Evolutionary conservation across 2,888 invertebrate genomes (phyloP), one percentile per base, ranked within the genome.

Genomic region (Timema podura): DNA sequence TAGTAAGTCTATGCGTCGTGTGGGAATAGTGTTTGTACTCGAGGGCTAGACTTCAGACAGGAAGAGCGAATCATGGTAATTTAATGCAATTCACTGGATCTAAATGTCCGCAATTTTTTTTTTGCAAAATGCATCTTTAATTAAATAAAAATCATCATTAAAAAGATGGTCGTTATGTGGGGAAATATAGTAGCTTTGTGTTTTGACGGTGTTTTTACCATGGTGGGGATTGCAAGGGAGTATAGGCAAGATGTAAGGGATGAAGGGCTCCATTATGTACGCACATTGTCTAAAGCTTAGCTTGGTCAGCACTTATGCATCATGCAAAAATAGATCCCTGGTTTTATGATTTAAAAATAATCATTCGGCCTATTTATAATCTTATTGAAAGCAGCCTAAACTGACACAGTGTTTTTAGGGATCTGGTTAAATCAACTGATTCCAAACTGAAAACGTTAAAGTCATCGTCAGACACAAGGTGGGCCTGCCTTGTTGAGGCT

Each of bases 251-350:
- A 5, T 54, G 54, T 10, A 54, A 54, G 54, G 54, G 16, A 6
- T 54, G 6, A 54, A 54, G 13, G 54, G 54, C 16, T 54, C 54
- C 6, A 54, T 10, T 54, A 16, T 54, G 6, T 54, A 54, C 16
- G 54, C 11, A 54, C 54, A 54, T 54, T 54, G 54, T 54, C 16
- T 54, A 6, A 54, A 54, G 13, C 54, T 54, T 10, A 54, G n/a
- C 6, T 16, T 54, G 6, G 10, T 10, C 13, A 5, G 10, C 16
- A 16, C 54, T 54, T 54, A 16, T 10, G 54, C 54, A 15, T 54
- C 11, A 6, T 16, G 16, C 54, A 54, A 54, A 54, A 54, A 54
- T 10, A 6, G 16, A 5, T 5, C 10, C 16, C 11, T 10, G 54
- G 16, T 54, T 54, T 54, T 54, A 15, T 6, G 6, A 6, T 54